Evolutionary conservation across 2,113 vertebrate genomes (phyloP).

Genomic region (Lipotes vexillifer): DNA sequence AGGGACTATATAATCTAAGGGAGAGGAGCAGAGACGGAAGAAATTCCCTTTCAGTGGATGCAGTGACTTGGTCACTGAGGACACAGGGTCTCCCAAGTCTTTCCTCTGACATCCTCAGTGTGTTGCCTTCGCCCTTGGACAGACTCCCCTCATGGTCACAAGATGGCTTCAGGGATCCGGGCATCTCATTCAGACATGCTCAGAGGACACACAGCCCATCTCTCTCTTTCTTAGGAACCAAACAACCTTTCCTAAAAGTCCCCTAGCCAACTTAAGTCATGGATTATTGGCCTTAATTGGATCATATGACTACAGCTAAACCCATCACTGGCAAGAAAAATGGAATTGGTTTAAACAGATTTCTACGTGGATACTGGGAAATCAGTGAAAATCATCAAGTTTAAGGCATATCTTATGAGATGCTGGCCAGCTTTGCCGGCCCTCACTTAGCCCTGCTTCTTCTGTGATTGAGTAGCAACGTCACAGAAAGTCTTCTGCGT

Average conservation of each 20-base stretch:
- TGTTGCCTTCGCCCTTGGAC: too few species aligned
- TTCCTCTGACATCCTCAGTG: accelerated
- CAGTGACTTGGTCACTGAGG: accelerated
- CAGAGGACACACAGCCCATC: background rate
- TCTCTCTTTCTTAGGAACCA: background rate
- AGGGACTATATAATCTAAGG: background rate
- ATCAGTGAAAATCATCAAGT: accelerated
- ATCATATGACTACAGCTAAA: background rate
- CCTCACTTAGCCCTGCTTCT: accelerated
- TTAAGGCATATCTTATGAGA: accelerated
- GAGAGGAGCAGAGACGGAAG: accelerated
- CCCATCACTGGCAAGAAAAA: background rate
- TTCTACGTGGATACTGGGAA: background rate
- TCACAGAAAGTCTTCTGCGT: accelerated
- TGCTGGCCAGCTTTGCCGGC: accelerated
- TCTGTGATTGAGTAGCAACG: accelerated
- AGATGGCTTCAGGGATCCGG: background rate
- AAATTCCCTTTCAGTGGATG: accelerated
- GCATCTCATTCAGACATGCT: background rate
- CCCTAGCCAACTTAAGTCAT: too few species aligned
- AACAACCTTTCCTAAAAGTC: too few species aligned
- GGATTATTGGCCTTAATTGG: background rate
- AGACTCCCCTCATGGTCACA: too few species aligned
- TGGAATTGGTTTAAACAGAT: background rate
- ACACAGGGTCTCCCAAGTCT: background rate